Percentiles rank a stretch among this genome's conserved stretches.
phyloP scores from a whole-genome alignment of 2,797 vertebrate genomes.

The Gadopsis marmoratus region DNA sequence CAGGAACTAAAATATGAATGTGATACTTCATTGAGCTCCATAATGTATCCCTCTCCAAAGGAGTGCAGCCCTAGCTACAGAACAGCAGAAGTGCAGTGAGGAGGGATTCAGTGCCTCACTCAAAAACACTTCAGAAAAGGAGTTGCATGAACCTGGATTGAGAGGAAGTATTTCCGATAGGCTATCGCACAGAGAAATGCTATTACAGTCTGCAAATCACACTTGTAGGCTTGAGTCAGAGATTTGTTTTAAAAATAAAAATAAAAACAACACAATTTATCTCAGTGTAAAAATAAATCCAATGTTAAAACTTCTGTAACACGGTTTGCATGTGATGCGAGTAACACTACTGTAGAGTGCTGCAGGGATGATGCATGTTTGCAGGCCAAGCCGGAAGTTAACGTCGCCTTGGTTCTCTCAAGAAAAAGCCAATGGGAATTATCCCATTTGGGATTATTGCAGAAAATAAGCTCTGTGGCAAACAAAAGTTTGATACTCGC shows the following conservation, averaged over 20 bases:
- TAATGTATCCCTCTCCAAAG: not conserved
- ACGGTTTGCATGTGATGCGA: conserved; percentile 8
- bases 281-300: not conserved
- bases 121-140: conserved; percentile 1
- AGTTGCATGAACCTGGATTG: not conserved
- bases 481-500: too few species aligned
- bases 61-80: not conserved
- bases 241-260: not conserved
- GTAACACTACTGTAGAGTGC: not conserved
- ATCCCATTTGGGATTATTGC: too few species aligned
- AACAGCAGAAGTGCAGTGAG: not conserved
- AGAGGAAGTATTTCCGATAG: not conserved
- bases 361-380: too few species aligned
- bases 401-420: too few species aligned
- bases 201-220: not conserved
- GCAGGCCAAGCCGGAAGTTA: too few species aligned
- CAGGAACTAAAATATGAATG: conserved; percentile 6
- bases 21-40: not conserved
- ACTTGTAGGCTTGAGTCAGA: not conserved
- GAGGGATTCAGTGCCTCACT: not conserved
- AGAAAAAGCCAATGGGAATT: too few species aligned
- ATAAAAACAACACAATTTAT: not conserved
- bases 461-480: too few species aligned
- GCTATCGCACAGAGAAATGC: not conserved
- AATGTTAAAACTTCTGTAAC: not conserved